These are phyloP conservation scores for Hippolais icterina DNA, from an alignment of 2,113 vertebrate genomes.

Conservation along the genomic window DNA sequence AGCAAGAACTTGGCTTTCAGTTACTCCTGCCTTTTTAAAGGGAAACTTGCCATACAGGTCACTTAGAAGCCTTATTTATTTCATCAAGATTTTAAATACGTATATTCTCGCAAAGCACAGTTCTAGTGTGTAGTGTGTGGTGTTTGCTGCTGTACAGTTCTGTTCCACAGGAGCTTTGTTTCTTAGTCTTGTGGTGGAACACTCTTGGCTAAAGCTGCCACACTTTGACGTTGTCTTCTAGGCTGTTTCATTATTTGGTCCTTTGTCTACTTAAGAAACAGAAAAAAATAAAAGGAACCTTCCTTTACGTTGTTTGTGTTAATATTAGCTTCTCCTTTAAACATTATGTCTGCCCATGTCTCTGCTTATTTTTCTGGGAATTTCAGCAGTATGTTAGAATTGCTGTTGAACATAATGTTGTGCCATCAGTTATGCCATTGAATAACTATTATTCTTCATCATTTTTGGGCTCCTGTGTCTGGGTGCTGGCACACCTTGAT, in stretches of 20 bases:
- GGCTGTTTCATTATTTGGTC: neutral
- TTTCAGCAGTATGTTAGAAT: neutral
- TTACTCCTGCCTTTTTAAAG: slow-evolving; percentile 69
- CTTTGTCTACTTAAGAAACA: neutral
- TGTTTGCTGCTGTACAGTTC: neutral
- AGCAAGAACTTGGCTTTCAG: slow-evolving; percentile 73
- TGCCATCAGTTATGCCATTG: neutral
- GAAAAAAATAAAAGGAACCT: neutral
- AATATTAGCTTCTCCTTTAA: neutral
- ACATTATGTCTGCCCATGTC: neutral
- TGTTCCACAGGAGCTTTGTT: neutral
- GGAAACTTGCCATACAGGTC: slow-evolving; percentile 40
- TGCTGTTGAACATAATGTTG: neutral
- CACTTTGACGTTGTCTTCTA: neutral
- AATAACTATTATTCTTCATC: neutral
- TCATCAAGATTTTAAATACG: slow-evolving; percentile 26
- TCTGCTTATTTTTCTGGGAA: neutral
- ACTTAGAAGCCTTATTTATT: slow-evolving; percentile 60
- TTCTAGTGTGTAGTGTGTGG: neutral
- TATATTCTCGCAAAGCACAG: neutral
- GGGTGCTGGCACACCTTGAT: neutral
- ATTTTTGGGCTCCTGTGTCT: neutral
- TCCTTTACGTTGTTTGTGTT: neutral
- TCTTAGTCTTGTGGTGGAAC: neutral
- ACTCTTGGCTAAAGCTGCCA: neutral